Conservation (phyloP, 2,113 vertebrate genomes). For the Ginglymostoma cirratum region DNA sequence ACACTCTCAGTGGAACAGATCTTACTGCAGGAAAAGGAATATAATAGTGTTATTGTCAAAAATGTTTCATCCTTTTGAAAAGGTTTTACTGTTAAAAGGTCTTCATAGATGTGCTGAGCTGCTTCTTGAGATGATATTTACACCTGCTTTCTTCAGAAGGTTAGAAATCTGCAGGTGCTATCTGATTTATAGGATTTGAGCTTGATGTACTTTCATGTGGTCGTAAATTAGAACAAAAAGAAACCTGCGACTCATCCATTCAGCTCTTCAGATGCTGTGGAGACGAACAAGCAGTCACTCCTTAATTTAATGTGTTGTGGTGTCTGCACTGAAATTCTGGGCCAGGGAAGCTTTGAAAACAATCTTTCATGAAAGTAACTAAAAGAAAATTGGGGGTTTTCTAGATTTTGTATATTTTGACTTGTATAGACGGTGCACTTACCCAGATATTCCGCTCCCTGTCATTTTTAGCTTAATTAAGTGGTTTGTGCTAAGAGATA, state of each 20-base stretch:
- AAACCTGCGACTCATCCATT: slow-evolving; percentile 5
- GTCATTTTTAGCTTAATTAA: slow-evolving; percentile 8
- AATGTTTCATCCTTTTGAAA: slow-evolving; percentile 20
- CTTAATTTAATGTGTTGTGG: not conserved
- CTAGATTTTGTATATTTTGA: not conserved
- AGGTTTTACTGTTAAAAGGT: not conserved
- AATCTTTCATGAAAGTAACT: not conserved
- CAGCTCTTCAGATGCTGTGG: not conserved
- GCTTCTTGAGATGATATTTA: not conserved
- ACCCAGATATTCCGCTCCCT: not conserved
- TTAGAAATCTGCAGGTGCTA: slow-evolving; percentile 28
- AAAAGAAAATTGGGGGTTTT: slow-evolving; percentile 18
- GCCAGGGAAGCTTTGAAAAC: not conserved
- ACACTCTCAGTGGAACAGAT: not conserved
- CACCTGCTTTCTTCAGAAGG: slow-evolving; percentile 3
- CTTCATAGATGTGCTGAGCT: slow-evolving; percentile 10
- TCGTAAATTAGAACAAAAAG: slow-evolving; percentile 7
- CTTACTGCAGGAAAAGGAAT: not conserved
- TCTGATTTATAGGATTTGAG: slow-evolving; percentile 16
- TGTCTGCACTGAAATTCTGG: slow-evolving; percentile 13
- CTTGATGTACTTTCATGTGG: slow-evolving; percentile 28
- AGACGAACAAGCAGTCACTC: slow-evolving; percentile 1
- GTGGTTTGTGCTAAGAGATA: not conserved
- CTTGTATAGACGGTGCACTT: not conserved
- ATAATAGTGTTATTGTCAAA: not conserved